Evolutionary conservation across 2,797 vertebrate species (phyloP).

Genomic region (Manis crassicaudata): DNA sequence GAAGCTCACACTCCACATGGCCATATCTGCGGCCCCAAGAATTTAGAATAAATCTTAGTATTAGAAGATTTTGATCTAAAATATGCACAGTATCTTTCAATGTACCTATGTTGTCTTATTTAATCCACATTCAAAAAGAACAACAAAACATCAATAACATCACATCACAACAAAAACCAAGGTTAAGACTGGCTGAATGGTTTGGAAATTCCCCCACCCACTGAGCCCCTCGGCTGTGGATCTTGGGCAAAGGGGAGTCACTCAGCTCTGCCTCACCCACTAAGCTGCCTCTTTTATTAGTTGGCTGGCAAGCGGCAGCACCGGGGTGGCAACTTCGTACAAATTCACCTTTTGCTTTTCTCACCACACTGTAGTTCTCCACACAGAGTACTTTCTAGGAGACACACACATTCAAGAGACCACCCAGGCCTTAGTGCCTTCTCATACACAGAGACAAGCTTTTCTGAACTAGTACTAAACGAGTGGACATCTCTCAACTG

Average conservation of each 20-base stretch:
- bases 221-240: background rate
- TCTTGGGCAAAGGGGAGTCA: background rate
- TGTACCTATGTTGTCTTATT: background rate
- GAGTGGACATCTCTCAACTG: background rate
- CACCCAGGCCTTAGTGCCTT: background rate
- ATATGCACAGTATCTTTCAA: background rate
- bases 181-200: background rate
- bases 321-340: background rate
- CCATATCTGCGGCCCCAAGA: background rate
- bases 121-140: slow-evolving; percentile 7
- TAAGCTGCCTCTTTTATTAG: background rate
- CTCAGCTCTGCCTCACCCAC: background rate
- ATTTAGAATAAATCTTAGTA: background rate
- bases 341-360: background rate
- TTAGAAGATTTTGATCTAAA: slow-evolving; percentile 4
- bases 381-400: background rate
- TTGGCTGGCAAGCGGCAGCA: background rate
- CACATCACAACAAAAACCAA: background rate
- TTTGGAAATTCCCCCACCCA: background rate
- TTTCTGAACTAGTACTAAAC: background rate
- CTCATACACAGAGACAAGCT: background rate
- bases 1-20: background rate
- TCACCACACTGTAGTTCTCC: background rate
- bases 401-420: background rate
- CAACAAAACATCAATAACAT: background rate